These are phyloP conservation scores for Solea senegalensis DNA, from an alignment of 2,113 vertebrate genomes.

Conservation along the genomic window DNA sequence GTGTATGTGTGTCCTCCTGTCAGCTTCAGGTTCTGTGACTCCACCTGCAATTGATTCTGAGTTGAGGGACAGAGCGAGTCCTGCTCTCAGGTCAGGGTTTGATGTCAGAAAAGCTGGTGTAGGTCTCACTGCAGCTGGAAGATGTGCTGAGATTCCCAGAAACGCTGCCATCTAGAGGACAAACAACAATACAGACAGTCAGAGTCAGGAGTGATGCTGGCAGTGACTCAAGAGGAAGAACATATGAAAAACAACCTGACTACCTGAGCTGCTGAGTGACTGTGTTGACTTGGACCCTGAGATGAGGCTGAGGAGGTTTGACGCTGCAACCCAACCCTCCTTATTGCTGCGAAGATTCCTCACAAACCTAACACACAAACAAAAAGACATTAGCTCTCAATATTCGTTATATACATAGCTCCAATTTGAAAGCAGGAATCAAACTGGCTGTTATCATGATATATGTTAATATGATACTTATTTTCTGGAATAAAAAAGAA, in stretches of 20 bases:
- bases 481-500: neutral
- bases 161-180: conserved; percentile 86
- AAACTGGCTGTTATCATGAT: too few relatives aligned
- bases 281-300: conserved; percentile 89
- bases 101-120: conserved; percentile 87
- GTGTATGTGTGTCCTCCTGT: conserved; percentile 12
- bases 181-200: conserved; percentile 24
- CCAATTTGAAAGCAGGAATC: neutral
- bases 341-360: conserved; percentile 88
- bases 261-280: conserved; percentile 93
- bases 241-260: neutral
- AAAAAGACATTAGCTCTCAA: neutral
- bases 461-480: neutral
- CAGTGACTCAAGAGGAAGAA: too few relatives aligned
- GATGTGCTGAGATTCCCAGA: conserved; percentile 93
- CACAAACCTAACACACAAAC: conserved; percentile 84
- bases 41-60: conserved; percentile 77
- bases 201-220: neutral
- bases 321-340: conserved; percentile 90
- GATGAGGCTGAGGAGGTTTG: conserved; percentile 86
- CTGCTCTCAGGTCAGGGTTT: conserved; percentile 81
- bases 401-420: too few relatives aligned
- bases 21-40: neutral
- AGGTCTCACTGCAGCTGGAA: conserved; percentile 94
- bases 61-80: conserved; percentile 68